These are phyloP conservation scores for Oligia fasciuncula DNA, from an alignment of 2,888 invertebrate species.

Conservation along the genomic window DNA sequence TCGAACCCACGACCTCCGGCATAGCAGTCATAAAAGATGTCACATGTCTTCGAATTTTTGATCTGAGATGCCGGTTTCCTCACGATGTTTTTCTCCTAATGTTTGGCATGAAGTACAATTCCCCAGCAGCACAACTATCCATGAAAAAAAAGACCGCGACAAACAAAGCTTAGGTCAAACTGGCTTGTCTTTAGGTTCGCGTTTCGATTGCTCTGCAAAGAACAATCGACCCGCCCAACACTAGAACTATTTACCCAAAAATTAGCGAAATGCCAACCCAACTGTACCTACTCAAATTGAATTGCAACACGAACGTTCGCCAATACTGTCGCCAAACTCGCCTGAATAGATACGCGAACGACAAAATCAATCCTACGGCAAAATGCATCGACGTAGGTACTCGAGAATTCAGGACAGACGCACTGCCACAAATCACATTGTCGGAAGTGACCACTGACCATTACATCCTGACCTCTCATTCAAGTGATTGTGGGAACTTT, in stretches of 20 bases:
- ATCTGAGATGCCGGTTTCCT: too few species aligned
- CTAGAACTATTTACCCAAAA: background rate
- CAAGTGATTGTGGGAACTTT: slow-evolving; percentile 14
- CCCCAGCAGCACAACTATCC: fast-evolving
- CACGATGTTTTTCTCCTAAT: background rate
- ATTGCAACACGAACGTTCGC: slow-evolving; percentile 23
- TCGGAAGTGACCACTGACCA: slow-evolving; percentile 54
- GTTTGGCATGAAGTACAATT: background rate
- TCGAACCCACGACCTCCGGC: too few species aligned
- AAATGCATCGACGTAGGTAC: slow-evolving; percentile 53
- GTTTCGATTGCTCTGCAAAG: background rate
- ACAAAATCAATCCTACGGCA: slow-evolving; percentile 59
- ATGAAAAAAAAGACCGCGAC: background rate
- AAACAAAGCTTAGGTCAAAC: background rate
- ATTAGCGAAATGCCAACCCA: background rate
- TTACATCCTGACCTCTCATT: slow-evolving; percentile 44
- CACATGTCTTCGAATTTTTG: too few species aligned
- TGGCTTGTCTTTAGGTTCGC: background rate
- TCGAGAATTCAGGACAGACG: slow-evolving; percentile 50
- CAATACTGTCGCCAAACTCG: slow-evolving; percentile 23
- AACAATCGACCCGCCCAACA: background rate
- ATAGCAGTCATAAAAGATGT: too few species aligned
- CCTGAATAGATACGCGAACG: slow-evolving; percentile 37
- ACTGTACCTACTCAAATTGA: slow-evolving; percentile 17
- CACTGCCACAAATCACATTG: slow-evolving; percentile 66